Conservation (phyloP, 1,140 invertebrate genomes). For the Phenacoccus solenopsis region DNA sequence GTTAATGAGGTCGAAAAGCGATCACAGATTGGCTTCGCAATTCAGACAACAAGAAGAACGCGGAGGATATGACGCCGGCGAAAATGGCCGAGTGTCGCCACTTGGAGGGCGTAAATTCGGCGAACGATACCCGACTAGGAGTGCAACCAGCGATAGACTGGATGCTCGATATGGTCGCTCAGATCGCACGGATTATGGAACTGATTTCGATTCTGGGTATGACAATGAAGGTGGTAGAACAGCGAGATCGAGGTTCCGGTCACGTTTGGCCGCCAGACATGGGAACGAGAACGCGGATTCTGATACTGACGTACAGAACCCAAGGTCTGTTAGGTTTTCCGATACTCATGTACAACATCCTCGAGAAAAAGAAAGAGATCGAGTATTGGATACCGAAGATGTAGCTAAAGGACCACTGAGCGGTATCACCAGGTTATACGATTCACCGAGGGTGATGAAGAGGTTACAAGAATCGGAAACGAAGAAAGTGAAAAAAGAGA, state of each 20-base stretch:
- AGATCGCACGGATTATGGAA: conserved; percentile 41
- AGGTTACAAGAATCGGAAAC: conserved; percentile 67
- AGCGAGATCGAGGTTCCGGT: conserved; percentile 50
- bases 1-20: conserved; percentile 83
- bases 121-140: conserved; percentile 37
- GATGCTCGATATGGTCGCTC: conserved; percentile 34
- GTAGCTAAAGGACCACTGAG: conserved; percentile 71
- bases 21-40: conserved; percentile 78
- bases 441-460: conserved; percentile 78
- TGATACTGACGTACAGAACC: conserved; percentile 51
- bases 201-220: conserved; percentile 45
- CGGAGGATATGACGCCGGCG: conserved; percentile 30
- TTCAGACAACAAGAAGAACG: conserved; percentile 72
- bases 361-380: conserved; percentile 52
- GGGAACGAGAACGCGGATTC: conserved; percentile 42
- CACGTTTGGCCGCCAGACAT: conserved; percentile 54
- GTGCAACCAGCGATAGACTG: conserved; percentile 22
- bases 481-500: conserved; percentile 56
- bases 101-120: conserved; percentile 59
- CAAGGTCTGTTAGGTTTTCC: conserved; percentile 42
- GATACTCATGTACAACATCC: conserved; percentile 33
- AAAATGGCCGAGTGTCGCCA: conserved; percentile 43
- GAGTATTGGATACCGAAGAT: conserved; percentile 78
- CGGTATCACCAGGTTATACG: conserved; percentile 76
- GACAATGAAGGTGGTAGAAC: conserved; percentile 40